Base-by-base conservation (phyloP, 2,797 vertebrate genomes). In the Fringilla coelebs region DNA sequence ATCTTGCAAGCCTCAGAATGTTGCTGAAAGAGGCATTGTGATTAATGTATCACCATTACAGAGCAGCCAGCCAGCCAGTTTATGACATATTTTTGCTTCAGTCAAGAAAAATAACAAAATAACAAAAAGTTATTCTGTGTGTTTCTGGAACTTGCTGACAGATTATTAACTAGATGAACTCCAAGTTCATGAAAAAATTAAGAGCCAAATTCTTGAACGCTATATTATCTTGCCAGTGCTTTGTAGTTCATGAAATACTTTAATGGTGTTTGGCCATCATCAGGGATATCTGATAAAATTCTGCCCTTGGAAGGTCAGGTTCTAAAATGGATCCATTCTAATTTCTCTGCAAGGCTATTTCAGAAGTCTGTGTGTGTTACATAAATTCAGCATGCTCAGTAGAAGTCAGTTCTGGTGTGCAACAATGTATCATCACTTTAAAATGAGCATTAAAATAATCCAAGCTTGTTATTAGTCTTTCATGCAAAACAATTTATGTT, bases 1-100 rank as follows among this genome's bases (percentile, higher is more conserved):
- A 26, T 90, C 82, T 88, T 90, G 54, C 48, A 43, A 48, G 31
- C 29, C 32, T 76, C 40, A 54, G 49, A 93, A 62, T 57, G 32
- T 82, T 93, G 86, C 79, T 0, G 1, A 51, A 80, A 58, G 63
- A 51, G 7, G 72, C 92, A 78, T 89, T 67, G 12, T 94, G 90
- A 97, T 96, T 95, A 94, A 96, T 81, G 72, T 52, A 48, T 90
- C 65, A 31, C 48, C 83, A 29, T 43, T 93, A 71, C 45, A 90
- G 81, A 92, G 55, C 65, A 94, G 68, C 20, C 91, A 97, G 81
- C 51, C 82, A 74, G 68, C 48, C 74, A 91, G 61, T 10, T 70
- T 93, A n/a, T 63, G 71, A 85, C 48, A 81, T 60, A 22, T 45
- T 90, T 91, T 90, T 93, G n/a, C 62, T 94, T 84, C 58, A 58